Percentiles rank a stretch among this genome's conserved stretches.
Conservation (phyloP, 2,113 vertebrate genomes). For the Bufo bufo region DNA sequence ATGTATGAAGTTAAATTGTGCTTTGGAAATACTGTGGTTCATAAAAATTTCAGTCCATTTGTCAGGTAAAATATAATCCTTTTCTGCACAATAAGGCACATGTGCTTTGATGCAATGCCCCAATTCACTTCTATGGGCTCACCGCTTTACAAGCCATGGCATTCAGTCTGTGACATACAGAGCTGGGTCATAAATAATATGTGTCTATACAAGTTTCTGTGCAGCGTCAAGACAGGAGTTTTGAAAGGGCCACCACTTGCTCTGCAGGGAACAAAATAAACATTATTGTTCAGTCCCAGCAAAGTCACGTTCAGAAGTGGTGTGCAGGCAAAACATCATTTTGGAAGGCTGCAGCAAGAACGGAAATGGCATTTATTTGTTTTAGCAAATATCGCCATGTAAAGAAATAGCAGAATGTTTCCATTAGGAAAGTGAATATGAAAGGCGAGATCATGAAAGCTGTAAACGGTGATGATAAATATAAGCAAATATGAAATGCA, state of each 20-base stretch:
- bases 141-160: background rate
- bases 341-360: conserved; percentile 23
- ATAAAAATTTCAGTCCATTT: background rate
- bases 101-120: background rate
- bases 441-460: conserved; percentile 12
- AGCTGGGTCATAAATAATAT: conserved; percentile 16
- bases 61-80: background rate
- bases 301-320: conserved; percentile 47
- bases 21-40: background rate
- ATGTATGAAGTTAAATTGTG: too few species aligned
- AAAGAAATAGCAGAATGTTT: conserved; percentile 46
- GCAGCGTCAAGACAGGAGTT: conserved; percentile 1
- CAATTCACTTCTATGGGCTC: background rate
- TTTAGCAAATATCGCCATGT: conserved; percentile 41
- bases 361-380: conserved; percentile 47
- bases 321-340: conserved; percentile 23
- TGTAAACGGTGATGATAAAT: background rate
- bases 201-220: conserved; percentile 26
- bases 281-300: conserved; percentile 30
- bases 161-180: background rate
- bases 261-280: conserved; percentile 36
- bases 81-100: background rate
- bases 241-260: conserved; percentile 26
- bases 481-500: conserved; percentile 33
- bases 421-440: conserved; percentile 48